Evolutionary conservation across 2,797 vertebrate genomes (phyloP).

Genomic region (Monodelphis domestica): DNA sequence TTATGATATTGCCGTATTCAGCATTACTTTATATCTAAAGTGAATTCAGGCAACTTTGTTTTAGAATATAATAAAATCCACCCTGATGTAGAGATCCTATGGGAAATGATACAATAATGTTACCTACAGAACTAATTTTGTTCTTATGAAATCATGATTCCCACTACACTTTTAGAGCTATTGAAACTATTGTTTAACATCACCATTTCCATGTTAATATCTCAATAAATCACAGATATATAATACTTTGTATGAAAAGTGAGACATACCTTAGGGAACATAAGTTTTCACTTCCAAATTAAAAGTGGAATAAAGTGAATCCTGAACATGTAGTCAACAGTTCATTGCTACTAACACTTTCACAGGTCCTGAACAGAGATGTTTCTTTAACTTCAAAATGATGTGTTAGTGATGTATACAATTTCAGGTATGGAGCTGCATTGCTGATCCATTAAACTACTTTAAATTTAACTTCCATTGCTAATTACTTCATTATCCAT

Average conservation of each 20-base stretch:
- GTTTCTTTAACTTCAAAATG: not conserved
- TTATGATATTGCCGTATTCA: slow-evolving; percentile 80
- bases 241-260: slow-evolving; percentile 83
- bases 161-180: slow-evolving; percentile 85
- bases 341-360: slow-evolving; percentile 69
- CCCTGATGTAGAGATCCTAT: slow-evolving; percentile 82
- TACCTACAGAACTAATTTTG: slow-evolving; percentile 88
- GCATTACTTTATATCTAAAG: slow-evolving; percentile 82
- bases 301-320: slow-evolving; percentile 81
- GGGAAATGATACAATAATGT: slow-evolving; percentile 87
- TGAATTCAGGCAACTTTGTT: slow-evolving; percentile 84
- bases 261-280: slow-evolving; percentile 77
- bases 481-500: not conserved
- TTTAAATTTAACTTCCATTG: not conserved
- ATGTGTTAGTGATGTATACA: not conserved
- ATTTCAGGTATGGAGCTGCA: not conserved
- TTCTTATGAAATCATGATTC: slow-evolving; percentile 87
- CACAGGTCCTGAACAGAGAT: slow-evolving; percentile 50
- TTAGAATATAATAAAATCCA: slow-evolving; percentile 85
- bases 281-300: slow-evolving; percentile 84
- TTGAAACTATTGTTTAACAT: slow-evolving; percentile 88
- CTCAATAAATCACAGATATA: slow-evolving; percentile 85
- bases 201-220: slow-evolving; percentile 88
- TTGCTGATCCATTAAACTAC: slow-evolving; percentile 9
- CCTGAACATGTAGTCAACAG: slow-evolving; percentile 52